Evolutionary conservation across 2,888 invertebrate genomes (phyloP).

Genomic region (Apantesis nais): DNA sequence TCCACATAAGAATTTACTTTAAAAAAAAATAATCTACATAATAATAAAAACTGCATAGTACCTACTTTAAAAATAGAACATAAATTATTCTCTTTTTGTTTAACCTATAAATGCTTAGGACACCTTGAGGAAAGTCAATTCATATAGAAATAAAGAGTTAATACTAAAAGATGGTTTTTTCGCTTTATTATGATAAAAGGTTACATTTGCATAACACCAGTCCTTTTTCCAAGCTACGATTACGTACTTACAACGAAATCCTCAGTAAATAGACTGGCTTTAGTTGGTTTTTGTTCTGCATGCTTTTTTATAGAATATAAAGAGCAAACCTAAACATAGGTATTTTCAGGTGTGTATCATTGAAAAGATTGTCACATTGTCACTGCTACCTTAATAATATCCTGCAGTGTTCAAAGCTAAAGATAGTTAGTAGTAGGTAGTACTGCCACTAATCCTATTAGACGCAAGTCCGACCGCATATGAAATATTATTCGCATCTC

Average conservation of each 20-base stretch:
- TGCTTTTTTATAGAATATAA: too few species aligned
- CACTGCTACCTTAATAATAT: too few species aligned
- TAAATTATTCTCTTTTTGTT: not conserved
- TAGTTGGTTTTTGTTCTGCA: not conserved
- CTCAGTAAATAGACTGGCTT: not conserved
- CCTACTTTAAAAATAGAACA: not conserved
- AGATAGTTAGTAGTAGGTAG: too few species aligned
- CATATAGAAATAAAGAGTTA: not conserved
- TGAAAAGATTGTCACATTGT: too few species aligned
- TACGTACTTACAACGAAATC: not conserved
- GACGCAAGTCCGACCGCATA: too few species aligned
- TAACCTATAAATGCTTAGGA: not conserved
- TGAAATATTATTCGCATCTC: too few species aligned
- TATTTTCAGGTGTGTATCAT: too few species aligned
- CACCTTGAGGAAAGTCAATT: not conserved
- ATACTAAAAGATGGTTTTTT: not conserved
- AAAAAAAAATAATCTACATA: not conserved
- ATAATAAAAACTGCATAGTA: not conserved
- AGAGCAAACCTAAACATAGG: too few species aligned
- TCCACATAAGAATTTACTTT: too few species aligned
- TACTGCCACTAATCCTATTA: too few species aligned
- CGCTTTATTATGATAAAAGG: not conserved
- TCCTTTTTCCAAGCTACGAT: not conserved
- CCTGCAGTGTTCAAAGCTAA: too few species aligned
- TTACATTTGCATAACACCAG: not conserved